These are phyloP conservation scores for Desmophyllum pertusum DNA, from an alignment of 92 coral and sea anemone species.

Conservation along the genomic window DNA sequence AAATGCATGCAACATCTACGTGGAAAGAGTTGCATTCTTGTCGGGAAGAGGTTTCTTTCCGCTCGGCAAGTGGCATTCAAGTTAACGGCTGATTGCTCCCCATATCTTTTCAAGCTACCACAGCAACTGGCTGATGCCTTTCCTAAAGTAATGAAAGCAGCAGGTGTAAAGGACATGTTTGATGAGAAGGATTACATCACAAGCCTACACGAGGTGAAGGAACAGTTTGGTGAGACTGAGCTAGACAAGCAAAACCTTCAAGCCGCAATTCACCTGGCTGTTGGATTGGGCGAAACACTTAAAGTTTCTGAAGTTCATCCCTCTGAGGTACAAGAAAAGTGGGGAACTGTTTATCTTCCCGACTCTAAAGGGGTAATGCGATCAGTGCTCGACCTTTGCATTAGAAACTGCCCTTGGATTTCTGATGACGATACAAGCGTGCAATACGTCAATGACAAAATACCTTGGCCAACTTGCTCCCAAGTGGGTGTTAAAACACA, in stretches of 20 bases:
- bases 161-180: constrained; percentile 59
- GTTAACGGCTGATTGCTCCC: constrained; percentile 47
- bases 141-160: constrained; percentile 42
- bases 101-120: constrained; percentile 61
- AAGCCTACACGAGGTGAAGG: constrained; percentile 43
- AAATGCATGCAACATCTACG: background rate
- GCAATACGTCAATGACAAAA: constrained; percentile 40
- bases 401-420: constrained; percentile 72
- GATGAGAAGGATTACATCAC: constrained; percentile 52
- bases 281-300: background rate
- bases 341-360: constrained; percentile 56
- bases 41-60: constrained; percentile 49
- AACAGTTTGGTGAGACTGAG: background rate
- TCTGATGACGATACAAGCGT: constrained; percentile 61
- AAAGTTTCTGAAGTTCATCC: background rate
- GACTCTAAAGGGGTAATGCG: constrained; percentile 58
- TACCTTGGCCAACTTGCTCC: constrained; percentile 35
- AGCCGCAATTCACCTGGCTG: constrained; percentile 1
- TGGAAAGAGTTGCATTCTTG: constrained; percentile 47
- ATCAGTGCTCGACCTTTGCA: constrained; percentile 43
- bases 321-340: background rate
- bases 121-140: constrained; percentile 25
- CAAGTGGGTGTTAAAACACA: constrained; percentile 60
- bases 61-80: constrained; percentile 56
- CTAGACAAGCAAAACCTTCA: constrained; percentile 17